Percentiles rank a stretch among this genome's conserved stretches.
phyloP scores from a whole-genome alignment of 2,797 vertebrate species.

The Rhodeus uyekii region DNA sequence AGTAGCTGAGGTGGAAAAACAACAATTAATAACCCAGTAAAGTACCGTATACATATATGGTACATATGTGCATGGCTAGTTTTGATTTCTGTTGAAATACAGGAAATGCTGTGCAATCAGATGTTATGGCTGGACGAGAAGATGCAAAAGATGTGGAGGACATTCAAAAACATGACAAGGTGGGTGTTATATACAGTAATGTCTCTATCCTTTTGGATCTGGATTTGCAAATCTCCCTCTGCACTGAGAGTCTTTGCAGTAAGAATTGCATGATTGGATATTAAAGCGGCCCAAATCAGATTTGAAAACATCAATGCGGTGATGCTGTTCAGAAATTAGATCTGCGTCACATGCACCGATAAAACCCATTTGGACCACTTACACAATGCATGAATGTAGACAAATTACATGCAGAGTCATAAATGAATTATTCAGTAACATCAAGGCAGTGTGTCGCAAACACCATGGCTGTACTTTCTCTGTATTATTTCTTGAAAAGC shows the following conservation, averaged over 20 bases:
- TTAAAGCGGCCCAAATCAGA: constrained; percentile 5
- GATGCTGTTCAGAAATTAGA: constrained; percentile 1
- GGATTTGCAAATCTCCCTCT: background rate
- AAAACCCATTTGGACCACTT: background rate
- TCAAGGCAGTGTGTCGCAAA: constrained; percentile 13
- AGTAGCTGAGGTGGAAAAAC: background rate
- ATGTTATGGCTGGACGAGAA: background rate
- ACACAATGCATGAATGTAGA: background rate
- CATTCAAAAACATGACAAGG: background rate
- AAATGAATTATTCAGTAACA: constrained; percentile 24
- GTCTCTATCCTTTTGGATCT: background rate
- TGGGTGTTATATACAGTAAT: background rate
- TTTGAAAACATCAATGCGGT: constrained; percentile 28
- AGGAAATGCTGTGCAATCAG: background rate
- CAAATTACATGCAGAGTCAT: constrained; percentile 13
- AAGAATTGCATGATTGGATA: background rate
- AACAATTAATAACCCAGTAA: background rate
- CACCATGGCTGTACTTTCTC: constrained; percentile 6
- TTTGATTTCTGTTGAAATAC: background rate
- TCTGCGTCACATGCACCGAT: background rate
- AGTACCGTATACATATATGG: background rate
- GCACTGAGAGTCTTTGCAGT: background rate
- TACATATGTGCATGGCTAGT: too few relatives aligned
- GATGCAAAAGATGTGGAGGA: background rate
- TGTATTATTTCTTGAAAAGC: constrained; percentile 23